A percentile compares a stretch with the other conserved stretches of the same genome.
phyloP scores from a whole-genome alignment of 2,113 vertebrate genomes.

The Chlorocebus sabaeus region DNA sequence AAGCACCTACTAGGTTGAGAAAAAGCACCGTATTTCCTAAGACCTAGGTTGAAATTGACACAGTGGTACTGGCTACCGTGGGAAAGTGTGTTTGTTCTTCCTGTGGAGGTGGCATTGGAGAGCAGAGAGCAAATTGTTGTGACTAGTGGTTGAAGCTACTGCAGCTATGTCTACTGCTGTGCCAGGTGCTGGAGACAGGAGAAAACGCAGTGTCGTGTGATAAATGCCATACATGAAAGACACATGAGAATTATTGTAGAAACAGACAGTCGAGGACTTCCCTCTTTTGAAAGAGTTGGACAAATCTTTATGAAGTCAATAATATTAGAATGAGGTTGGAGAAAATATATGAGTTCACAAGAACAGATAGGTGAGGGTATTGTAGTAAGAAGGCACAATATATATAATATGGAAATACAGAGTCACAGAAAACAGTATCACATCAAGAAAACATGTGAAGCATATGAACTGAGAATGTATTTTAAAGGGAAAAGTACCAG shows the following conservation, averaged over 20 bases:
- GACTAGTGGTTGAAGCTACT: background rate
- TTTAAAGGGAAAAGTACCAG: background rate
- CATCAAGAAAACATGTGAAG: background rate
- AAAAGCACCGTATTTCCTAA: background rate
- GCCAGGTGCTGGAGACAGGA: background rate
- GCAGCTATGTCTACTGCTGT: background rate
- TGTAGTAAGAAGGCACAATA: background rate
- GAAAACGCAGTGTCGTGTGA: rapidly evolving
- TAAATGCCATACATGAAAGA: background rate
- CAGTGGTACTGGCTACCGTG: too few relatives aligned
- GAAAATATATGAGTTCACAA: background rate
- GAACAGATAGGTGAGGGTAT: background rate
- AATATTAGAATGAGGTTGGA: background rate
- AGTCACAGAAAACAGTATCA: background rate
- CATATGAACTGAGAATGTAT: background rate
- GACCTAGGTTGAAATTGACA: background rate
- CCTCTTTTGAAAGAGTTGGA: background rate
- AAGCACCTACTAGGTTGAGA: background rate
- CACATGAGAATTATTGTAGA: background rate
- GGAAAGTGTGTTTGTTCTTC: background rate
- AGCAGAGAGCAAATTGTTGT: background rate
- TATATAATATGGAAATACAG: background rate
- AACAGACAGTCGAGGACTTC: background rate
- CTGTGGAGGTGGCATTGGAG: rapidly evolving
- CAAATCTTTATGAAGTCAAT: background rate